Conservation (phyloP, 1,140 invertebrate species). For the Drosophila willistoni region DNA sequence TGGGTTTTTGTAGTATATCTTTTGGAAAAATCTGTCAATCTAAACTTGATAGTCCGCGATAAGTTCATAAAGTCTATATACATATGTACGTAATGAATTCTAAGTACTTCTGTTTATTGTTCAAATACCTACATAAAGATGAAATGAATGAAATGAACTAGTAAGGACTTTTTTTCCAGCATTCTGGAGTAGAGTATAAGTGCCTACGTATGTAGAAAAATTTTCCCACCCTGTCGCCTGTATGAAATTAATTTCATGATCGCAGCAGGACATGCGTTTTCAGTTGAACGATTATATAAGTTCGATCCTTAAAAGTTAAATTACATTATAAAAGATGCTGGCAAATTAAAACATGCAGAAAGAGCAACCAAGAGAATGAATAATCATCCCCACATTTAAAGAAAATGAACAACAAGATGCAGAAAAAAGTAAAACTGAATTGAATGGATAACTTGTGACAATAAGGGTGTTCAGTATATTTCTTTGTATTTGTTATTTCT, state of each 20-base stretch:
- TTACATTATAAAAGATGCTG: conserved; percentile 31
- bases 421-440: background rate
- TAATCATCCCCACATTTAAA: conserved; percentile 35
- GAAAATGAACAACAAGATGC: conserved; percentile 17
- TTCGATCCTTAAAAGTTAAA: conserved; percentile 27
- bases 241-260: conserved; percentile 26
- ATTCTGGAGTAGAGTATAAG: background rate
- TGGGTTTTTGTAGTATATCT: background rate
- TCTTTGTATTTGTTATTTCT: conserved; percentile 8
- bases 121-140: background rate
- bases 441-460: conserved; percentile 11
- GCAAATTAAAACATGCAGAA: conserved; percentile 36
- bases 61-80: background rate
- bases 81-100: background rate
- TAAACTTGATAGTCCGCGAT: background rate
- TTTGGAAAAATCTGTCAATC: background rate
- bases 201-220: conserved; percentile 5
- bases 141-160: background rate
- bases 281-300: conserved; percentile 37
- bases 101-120: conserved; percentile 1
- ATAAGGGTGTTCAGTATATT: conserved; percentile 28
- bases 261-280: conserved; percentile 37
- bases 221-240: conserved; percentile 29
- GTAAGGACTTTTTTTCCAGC: background rate
- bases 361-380: conserved; percentile 37